Conservation (phyloP, 2,888 invertebrate species). For the Eupithecia pulchellata region DNA sequence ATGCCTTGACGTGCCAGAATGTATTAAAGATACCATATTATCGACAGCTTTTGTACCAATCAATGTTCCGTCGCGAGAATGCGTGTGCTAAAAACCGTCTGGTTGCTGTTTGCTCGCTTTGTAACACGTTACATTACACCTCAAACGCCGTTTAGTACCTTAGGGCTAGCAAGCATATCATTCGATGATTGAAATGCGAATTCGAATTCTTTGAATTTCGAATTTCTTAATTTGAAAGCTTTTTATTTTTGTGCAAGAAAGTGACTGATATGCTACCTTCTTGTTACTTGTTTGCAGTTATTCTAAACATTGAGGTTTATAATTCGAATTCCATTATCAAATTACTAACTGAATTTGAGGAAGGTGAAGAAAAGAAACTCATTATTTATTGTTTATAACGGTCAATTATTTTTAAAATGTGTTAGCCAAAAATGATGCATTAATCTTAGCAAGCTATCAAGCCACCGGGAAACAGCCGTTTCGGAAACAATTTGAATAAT, state of each 20-base stretch:
- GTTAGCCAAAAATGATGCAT: neutral
- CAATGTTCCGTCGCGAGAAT: too few relatives aligned
- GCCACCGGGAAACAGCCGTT: conserved; percentile 22
- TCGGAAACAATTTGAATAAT: conserved; percentile 66
- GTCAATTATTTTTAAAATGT: neutral
- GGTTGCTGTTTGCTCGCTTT: too few relatives aligned
- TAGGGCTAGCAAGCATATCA: neutral
- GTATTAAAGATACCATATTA: too few relatives aligned
- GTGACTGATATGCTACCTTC: neutral
- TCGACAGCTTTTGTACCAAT: too few relatives aligned
- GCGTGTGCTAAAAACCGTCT: too few relatives aligned
- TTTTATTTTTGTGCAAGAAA: neutral
- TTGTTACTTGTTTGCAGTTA: neutral
- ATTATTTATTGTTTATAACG: neutral
- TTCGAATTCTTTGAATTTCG: neutral
- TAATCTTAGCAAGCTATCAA: conserved; percentile 26
- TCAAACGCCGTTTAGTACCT: too few relatives aligned
- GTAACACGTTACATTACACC: too few relatives aligned
- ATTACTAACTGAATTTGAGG: neutral
- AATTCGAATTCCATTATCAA: neutral
- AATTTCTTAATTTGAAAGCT: neutral
- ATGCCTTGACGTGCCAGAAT: too few relatives aligned
- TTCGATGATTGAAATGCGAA: neutral
- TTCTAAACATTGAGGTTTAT: neutral
- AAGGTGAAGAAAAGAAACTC: neutral